Base-by-base conservation (phyloP, 2,113 vertebrate species). In the Entosphenus tridentatus region DNA sequence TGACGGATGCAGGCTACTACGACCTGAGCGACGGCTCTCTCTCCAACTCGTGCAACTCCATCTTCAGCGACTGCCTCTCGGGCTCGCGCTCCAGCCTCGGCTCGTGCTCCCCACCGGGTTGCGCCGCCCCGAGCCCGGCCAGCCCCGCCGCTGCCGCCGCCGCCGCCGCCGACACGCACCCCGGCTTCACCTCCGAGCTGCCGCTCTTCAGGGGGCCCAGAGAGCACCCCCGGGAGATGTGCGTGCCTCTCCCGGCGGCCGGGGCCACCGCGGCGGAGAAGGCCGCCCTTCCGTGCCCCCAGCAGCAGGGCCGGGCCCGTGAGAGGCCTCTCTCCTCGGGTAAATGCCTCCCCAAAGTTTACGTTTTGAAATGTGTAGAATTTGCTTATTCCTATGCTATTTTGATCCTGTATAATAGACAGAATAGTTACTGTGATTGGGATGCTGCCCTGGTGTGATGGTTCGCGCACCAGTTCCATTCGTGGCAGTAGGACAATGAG, bases 51-150 rank as follows among this genome's bases (percentile, higher is more conserved):
- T 93, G 89, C 57, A 93, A 96, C 82, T 96, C 90, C 0, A 85
- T 96, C 76, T 96, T 95, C 83, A 93, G 89, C 72, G 89, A 95
- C 71, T 89, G 87, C 83, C 83, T 90, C 79, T 89, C 86, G 81
- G 86, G 83, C 79, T 89, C 86, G 77, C 87, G 82, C 76, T 89
- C 87, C 75, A 87, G 85, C 79, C 84, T 82, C 79, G 88, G 87
- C 80, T 86, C 87, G 77, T 89, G 85, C 78, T 83, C 82, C 74
- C n/a, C 62, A 2, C 62, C n/a, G n/a, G 62, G 62, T 16, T 10
- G 62, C 62, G n/a, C 62, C 10, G n/a, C 62, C 18, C n/a, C 21
- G n/a, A 11, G 62, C 21, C 10, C 62, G n/a, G n/a, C 62, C n/a
- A 16, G n/a, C n/a, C 39, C 39, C 39, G 6, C 1, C 39, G 39